A percentile compares a stretch with the other conserved stretches of the same genome.
phyloP scores from a whole-genome alignment of 2,888 invertebrate genomes.

The Dinocampus coccinellae region DNA sequence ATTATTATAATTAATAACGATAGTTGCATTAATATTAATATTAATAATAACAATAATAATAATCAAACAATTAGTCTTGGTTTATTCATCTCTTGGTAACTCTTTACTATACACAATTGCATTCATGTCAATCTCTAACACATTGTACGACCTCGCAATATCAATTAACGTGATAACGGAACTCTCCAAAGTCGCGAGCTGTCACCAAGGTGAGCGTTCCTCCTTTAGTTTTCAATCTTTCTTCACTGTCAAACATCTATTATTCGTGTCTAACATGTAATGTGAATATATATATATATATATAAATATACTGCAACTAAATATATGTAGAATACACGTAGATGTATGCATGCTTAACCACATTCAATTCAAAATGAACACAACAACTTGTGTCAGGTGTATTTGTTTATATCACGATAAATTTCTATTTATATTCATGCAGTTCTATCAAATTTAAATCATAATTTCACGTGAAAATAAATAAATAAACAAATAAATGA shows the following conservation, averaged over 20 bases:
- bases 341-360: no score
- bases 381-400: no score
- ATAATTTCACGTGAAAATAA: no score
- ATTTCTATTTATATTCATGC: no score
- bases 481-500: no score
- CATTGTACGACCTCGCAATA: constrained; percentile 43
- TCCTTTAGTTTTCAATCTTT: constrained; percentile 20
- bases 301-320: no score
- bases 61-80: background rate
- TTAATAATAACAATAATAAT: background rate
- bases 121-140: constrained; percentile 14
- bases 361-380: no score
- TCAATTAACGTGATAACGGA: constrained; percentile 49
- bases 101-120: background rate
- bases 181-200: constrained; percentile 34
- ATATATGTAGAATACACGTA: no score
- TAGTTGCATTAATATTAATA: background rate
- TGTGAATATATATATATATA: no score
- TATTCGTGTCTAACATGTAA: constrained; percentile 8
- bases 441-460: no score
- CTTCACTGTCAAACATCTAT: constrained; percentile 28
- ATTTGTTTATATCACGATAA: no score
- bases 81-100: background rate
- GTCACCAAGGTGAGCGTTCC: constrained; percentile 40
- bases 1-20: background rate